Base-by-base conservation (phyloP, 30 jellyfish, hydroid and myxozoan species). In the Nemopilema nomurai region DNA sequence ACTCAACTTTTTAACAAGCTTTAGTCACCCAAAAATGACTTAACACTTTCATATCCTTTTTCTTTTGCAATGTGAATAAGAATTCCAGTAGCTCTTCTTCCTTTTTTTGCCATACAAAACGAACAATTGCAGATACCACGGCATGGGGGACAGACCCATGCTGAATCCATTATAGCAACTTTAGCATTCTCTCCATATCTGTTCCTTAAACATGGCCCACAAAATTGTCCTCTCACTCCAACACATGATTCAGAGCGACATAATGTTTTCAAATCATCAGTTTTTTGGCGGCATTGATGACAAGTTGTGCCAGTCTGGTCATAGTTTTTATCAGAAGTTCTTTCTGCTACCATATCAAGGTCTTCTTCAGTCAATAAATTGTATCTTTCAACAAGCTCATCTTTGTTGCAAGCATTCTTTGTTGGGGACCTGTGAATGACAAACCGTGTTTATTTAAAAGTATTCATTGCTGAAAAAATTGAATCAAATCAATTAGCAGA, bases 231-330 rank as follows among this genome's bases (percentile, higher is more conserved):
- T 69, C 97, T 73, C 7, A 87, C 89, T 22, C 97, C 99, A 67
- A 81, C 69, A 65, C 99, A 95, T 4, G 71, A 49, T 1, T 66
- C 80, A 26, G 93, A 72, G n/a, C 97, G 92, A 66, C 99, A 95
- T 1, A 95, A 85, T 53, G 99, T 95, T 71, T 95, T 95, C 25
- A 89, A 66, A 71, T 95, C 99, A 80, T 82, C 96, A 26, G 99
- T 95, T 72, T 95, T 95, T 68, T 95, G 99, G 50, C 99, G 93
- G 52, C 99, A 95, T 65, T 95, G 99, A 77, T 95, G 99, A 77
- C 99, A 95, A 0, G 97, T 70, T 7, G 96, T 65, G 0, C 99
- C 99, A 20, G 72, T 67, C 20, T 72, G 77, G 63, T 95, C 97
- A 73, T 95, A 95, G 18, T 33, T 71, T 63, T 95, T 95, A 0